Evolutionary conservation across 2,113 vertebrate genomes (phyloP), one percentile per base, ranked within the genome.

Genomic region (Tachysurus vachellii): DNA sequence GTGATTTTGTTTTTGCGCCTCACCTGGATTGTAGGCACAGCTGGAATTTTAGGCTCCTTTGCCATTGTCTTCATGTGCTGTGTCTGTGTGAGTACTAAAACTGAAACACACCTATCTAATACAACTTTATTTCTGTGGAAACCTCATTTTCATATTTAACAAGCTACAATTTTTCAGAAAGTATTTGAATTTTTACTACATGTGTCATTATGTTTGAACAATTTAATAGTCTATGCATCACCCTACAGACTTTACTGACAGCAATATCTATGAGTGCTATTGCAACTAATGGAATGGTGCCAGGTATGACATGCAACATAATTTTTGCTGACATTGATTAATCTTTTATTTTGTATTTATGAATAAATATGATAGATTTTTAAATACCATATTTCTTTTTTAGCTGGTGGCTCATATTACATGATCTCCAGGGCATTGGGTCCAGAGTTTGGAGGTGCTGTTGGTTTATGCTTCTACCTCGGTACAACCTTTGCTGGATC

Each of bases 201-300:
- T 75, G 5, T 47, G 28, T 77, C 0, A 54, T 76, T 50, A 50
- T 54, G 13, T 81, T 81, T 81, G 8, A 61, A 26, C 28, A 61
- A 44, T 61, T 54, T 28, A 50, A 50, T 14, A 57, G 23, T 73
- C 36, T 61, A 19, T 85, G 13, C 11, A 92, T 81, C 93, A 66
- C 82, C 12, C 50, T 26, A 16, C 94, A 99, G 98, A 99, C 98
- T 0, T 94, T 98, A 93, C 93, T 99, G 88, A 99, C 98, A 0
- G 96, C 98, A 76, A 99, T 99, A 93, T 99, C 98, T 75, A 99
- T 99, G 98, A 99, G 98, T 3, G 98, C 98, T 26, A 98, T 99
- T 47, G 98, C 98, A 82, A 99, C 98, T 90, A 99, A 99, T 4
- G 98, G 98, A 61, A 97, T 99, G 0, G 98, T 99, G 75, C 98